Evolutionary conservation across 92 coral and sea anemone species (phyloP), one percentile per base, ranked within the genome.

Genomic region (Paramuricea clavata): DNA sequence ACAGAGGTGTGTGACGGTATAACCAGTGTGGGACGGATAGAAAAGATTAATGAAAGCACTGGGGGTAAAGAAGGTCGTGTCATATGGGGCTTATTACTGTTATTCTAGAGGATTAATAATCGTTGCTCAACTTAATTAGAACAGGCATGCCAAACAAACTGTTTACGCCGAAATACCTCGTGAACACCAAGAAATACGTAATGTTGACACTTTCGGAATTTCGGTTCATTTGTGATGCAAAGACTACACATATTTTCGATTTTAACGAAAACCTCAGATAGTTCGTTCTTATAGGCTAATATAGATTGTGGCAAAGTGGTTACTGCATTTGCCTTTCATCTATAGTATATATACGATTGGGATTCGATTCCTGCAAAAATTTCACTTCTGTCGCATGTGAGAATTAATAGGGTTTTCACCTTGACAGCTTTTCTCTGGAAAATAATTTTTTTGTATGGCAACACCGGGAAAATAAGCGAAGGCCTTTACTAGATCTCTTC

Each of bases 101-200:
- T 16, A 73, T 73, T 42, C 54, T 12, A 21, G 32, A 47, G 79
- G 54, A 42, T 73, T 42, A 17, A n/a, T 49, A 41, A 1, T 8
- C 39, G 57, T 73, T 42, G 57, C 79, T n/a, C 30, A 26, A 21
- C 50, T 73, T 73, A 73, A 73, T 73, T 73, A 42, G 79, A 39
- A 42, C 79, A 73, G 35, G 79, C 59, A 73, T 21, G 59, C 19
- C 28, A 73, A 73, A 73, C 59, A 73, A 52, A 22, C 16, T 52
- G 54, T 31, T 39, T 73, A 33, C 30, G n/a, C 11, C 41, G n/a
- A 52, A 43, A 73, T 41, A 33, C 79, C 54, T 73, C 12, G 54
- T 43, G 23, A 23, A 73, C 79, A 41, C 32, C 22, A 70, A 12
- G 49, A 70, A 23, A 34, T 70, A 70, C 47, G 76, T 26, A 31